Conservation (phyloP, 2,113 vertebrate genomes). For the Ellobius talpinus region DNA sequence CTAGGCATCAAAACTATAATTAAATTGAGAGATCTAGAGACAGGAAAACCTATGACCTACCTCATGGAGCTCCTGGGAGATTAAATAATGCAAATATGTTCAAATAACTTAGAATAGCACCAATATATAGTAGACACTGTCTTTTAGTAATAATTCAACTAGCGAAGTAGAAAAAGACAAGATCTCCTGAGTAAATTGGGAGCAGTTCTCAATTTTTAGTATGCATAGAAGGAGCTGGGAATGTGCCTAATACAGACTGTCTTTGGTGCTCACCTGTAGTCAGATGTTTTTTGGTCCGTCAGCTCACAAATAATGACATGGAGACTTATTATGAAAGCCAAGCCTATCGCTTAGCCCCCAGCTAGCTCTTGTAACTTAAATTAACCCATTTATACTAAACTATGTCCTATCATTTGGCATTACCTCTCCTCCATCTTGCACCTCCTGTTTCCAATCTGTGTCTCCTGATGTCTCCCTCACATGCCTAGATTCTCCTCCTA, state of each 20-base stretch:
- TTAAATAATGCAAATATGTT: neutral
- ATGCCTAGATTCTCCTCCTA: neutral
- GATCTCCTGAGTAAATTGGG: too few species aligned
- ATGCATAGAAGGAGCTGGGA: neutral
- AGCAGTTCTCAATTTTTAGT: neutral
- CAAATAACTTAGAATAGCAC: neutral
- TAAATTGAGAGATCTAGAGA: neutral
- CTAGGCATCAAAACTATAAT: slow-evolving; percentile 14
- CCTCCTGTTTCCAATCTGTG: neutral
- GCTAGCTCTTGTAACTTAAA: neutral
- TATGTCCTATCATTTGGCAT: neutral
- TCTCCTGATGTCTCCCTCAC: neutral
- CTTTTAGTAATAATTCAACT: neutral
- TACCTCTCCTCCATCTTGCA: neutral
- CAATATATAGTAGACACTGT: neutral
- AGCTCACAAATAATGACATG: neutral
- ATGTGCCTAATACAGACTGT: neutral
- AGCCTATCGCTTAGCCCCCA: neutral
- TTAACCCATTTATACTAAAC: neutral
- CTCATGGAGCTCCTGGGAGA: neutral
- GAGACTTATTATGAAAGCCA: neutral
- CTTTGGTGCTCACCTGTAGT: neutral
- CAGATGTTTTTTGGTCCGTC: neutral
- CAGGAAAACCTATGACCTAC: neutral
- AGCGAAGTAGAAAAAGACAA: too few species aligned